A percentile compares a stretch with the other conserved stretches of the same genome.
Conservation (phyloP, 2,113 vertebrate species). For the Delphinapterus leucas region DNA sequence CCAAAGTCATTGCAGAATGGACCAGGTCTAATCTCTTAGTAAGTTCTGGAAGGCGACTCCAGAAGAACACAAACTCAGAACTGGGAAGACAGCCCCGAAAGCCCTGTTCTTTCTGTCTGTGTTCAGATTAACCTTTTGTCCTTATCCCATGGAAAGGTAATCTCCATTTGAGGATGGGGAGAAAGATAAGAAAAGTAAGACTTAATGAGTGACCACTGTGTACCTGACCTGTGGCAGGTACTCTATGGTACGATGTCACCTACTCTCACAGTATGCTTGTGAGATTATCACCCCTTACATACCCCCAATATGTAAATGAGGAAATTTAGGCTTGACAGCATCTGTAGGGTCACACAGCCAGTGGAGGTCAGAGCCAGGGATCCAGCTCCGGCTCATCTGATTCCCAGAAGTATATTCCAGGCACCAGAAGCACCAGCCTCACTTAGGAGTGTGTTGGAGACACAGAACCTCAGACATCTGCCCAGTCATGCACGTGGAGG, state of each 20-base stretch:
- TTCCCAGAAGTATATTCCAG: neutral
- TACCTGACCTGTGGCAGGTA: neutral
- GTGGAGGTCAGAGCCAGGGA: neutral
- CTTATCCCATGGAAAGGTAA: neutral
- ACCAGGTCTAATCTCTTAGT: neutral
- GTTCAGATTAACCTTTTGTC: neutral
- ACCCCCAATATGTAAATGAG: neutral
- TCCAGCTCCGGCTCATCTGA: neutral
- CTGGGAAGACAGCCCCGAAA: accelerated
- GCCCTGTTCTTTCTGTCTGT: neutral
- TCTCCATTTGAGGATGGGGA: neutral
- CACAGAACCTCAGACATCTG: neutral
- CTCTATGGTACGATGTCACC: accelerated
- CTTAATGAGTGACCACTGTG: neutral
- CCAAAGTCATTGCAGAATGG: neutral
- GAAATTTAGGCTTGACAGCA: neutral
- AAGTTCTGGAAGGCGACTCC: neutral
- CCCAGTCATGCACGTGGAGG: accelerated
- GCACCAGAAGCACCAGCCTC: neutral
- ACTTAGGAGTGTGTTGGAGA: neutral
- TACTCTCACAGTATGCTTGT: accelerated
- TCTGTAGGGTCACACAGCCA: neutral
- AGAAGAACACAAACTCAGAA: neutral
- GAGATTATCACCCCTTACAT: neutral
- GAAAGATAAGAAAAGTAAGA: neutral